A percentile compares a stretch with the other conserved stretches of the same genome.
phyloP scores from a whole-genome alignment of 2,113 vertebrate species.

The Rhagologus leucostigma region DNA sequence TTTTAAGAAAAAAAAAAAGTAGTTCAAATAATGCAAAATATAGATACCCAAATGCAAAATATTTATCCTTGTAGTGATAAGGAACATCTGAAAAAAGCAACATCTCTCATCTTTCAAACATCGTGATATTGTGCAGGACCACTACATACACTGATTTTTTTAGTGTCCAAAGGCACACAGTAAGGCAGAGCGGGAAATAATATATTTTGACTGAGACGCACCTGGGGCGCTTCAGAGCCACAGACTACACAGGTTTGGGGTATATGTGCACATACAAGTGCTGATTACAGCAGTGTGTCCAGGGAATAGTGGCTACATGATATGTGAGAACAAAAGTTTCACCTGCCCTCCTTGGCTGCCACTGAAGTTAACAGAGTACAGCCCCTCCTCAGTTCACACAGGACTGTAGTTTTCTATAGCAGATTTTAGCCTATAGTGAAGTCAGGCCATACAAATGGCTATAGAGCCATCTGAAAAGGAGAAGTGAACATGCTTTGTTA shows the following conservation, averaged over 20 bases:
- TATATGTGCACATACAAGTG: neutral
- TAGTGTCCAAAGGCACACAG: neutral
- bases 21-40: neutral
- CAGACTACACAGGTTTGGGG: fast-evolving
- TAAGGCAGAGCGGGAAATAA: neutral
- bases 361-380: neutral
- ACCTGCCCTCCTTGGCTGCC: neutral
- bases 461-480: neutral
- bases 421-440: neutral
- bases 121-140: neutral
- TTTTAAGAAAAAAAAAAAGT: neutral
- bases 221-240: neutral
- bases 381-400: neutral
- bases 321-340: neutral
- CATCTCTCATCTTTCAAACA: neutral
- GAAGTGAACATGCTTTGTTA: neutral
- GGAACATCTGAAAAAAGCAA: neutral
- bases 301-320: neutral
- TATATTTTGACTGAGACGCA: neutral
- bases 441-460: neutral
- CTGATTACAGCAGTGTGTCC: neutral
- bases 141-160: neutral
- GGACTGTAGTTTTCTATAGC: neutral
- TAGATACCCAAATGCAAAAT: neutral
- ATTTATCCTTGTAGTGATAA: neutral